A percentile compares a stretch with the other conserved stretches of the same genome.
Conservation (phyloP, 2,797 vertebrate species). For the Lophius americanus region DNA sequence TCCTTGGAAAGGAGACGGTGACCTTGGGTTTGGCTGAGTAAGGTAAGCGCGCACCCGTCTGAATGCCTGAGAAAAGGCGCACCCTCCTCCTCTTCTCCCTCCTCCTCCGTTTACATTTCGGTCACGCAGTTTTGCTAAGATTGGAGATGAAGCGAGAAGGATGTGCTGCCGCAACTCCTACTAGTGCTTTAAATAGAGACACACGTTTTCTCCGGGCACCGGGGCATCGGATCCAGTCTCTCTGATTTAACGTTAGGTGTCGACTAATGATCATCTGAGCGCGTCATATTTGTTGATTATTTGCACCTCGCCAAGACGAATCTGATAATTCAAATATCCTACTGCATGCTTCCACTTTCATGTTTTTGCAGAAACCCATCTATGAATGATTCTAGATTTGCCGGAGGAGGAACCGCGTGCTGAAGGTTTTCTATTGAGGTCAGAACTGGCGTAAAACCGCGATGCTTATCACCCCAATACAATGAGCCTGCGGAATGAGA, state of each 20-base stretch:
- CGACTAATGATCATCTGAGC: neutral
- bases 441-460: conserved; percentile 9
- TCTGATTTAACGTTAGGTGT: conserved; percentile 4
- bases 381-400: too few relatives aligned
- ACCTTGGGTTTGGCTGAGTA: conserved; percentile 85
- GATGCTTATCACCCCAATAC: conserved; percentile 26
- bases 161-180: conserved; percentile 18
- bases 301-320: conserved; percentile 29
- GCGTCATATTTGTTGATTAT: conserved; percentile 34
- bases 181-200: neutral
- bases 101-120: conserved; percentile 44
- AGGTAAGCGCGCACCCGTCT: conserved; percentile 58
- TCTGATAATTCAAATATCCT: conserved; percentile 5
- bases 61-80: conserved; percentile 62
- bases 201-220: neutral
- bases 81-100: conserved; percentile 29
- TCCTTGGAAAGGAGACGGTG: conserved; percentile 81
- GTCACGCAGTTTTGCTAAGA: conserved; percentile 71
- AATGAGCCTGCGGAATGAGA: conserved; percentile 40
- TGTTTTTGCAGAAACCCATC: neutral
- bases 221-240: neutral
- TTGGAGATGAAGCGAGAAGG: conserved; percentile 48
- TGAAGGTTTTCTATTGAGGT: conserved; percentile 16
- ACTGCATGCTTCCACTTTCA: conserved; percentile 23
- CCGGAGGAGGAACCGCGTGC: neutral